These are phyloP conservation scores for Tolypeutes matacus DNA, from an alignment of 2,797 vertebrate genomes.

Conservation along the genomic window DNA sequence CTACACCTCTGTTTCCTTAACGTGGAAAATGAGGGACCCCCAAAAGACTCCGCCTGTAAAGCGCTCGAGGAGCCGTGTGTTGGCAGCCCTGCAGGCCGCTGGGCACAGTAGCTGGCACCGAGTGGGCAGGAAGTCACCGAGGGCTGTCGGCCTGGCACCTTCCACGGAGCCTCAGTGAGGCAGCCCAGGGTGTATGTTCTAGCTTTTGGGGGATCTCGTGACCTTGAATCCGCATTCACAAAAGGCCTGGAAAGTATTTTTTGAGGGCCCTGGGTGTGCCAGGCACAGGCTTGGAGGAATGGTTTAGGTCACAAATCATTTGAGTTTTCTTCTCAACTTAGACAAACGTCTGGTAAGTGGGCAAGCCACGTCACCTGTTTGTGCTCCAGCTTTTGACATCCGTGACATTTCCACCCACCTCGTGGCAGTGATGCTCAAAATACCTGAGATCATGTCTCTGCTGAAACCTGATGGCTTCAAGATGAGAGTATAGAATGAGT, in stretches of 20 bases:
- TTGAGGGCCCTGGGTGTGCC: neutral
- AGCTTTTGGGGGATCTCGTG: slow-evolving; percentile 2
- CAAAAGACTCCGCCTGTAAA: neutral
- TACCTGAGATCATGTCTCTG: neutral
- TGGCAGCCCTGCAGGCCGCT: neutral
- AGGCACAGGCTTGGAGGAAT: too few species aligned
- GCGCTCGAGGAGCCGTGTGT: neutral
- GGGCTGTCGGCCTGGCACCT: neutral
- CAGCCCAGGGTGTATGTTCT: neutral
- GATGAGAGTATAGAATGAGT: neutral
- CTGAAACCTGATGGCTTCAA: neutral
- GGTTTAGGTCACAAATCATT: neutral
- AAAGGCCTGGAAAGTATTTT: neutral
- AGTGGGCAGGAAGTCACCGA: neutral
- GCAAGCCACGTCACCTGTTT: neutral
- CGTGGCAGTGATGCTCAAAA: neutral
- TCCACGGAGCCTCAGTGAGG: neutral
- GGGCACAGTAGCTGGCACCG: neutral
- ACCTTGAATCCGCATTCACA: slow-evolving; percentile 63
- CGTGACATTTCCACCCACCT: neutral
- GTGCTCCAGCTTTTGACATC: neutral
- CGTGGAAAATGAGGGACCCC: neutral
- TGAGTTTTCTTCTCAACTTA: neutral
- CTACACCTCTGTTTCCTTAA: neutral
- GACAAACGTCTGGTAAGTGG: neutral